These are phyloP conservation scores for Acanthopleura granulata DNA, from an alignment of 2,888 invertebrate species.

Conservation along the genomic window DNA sequence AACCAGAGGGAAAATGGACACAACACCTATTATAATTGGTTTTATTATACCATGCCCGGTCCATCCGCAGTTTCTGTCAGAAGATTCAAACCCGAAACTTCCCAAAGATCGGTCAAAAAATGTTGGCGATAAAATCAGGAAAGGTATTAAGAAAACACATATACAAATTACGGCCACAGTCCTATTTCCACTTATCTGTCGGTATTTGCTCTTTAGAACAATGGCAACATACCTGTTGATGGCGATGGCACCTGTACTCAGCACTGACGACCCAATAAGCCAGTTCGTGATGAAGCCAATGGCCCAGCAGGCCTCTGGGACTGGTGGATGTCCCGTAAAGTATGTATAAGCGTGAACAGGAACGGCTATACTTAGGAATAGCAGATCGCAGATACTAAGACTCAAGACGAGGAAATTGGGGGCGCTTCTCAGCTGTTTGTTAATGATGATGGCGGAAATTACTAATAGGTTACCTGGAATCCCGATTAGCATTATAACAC, in stretches of 20 bases:
- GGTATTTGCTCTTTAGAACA: neutral
- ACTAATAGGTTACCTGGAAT: neutral
- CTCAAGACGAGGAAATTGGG: neutral
- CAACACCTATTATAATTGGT: neutral
- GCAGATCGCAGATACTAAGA: neutral
- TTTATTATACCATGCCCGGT: neutral
- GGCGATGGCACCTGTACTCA: neutral
- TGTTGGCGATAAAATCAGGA: neutral
- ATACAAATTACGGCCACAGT: neutral
- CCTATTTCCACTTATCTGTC: neutral
- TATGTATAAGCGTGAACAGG: neutral
- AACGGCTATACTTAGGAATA: neutral
- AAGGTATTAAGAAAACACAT: neutral
- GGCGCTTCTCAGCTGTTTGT: neutral
- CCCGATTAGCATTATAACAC: neutral
- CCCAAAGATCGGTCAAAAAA: neutral
- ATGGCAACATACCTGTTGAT: neutral
- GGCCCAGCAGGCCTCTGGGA: neutral
- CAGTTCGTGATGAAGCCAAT: neutral
- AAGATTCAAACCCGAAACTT: neutral
- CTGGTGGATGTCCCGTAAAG: neutral
- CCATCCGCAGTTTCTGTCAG: neutral
- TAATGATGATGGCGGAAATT: neutral
- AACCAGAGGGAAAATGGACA: neutral
- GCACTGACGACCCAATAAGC: neutral